A percentile compares a stretch with the other conserved stretches of the same genome.
These are phyloP conservation scores for Rhinichthys osculus DNA, from an alignment of 2,797 vertebrate species.

Conservation along the genomic window DNA sequence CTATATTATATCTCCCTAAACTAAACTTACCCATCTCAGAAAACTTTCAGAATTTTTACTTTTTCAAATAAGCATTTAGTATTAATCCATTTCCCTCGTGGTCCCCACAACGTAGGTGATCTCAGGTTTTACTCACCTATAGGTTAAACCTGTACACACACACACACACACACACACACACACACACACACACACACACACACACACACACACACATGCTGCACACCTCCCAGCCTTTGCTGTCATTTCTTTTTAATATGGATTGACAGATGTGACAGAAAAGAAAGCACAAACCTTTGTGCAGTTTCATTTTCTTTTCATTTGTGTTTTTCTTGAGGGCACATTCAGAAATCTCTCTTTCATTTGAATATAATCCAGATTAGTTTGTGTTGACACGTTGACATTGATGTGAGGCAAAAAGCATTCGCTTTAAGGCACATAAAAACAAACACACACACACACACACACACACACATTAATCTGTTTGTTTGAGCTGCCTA, in stretches of 20 bases:
- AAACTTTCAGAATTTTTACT: no score
- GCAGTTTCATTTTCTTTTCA: constrained; percentile 14
- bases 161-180: not conserved
- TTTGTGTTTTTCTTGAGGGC: not conserved
- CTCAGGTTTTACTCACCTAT: no score
- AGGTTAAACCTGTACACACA: no score
- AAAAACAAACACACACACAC: not conserved
- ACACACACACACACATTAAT: not conserved
- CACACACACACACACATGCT: not conserved
- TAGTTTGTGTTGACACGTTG: constrained; percentile 5
- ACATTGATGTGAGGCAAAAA: not conserved
- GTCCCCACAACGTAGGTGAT: not conserved
- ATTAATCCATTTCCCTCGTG: no score
- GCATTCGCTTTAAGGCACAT: not conserved
- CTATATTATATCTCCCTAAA: no score
- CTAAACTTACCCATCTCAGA: no score
- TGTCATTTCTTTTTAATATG: not conserved
- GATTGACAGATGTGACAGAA: constrained; percentile 11
- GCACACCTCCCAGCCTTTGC: not conserved
- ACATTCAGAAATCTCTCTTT: not conserved
- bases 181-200: not conserved
- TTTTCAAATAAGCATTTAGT: no score
- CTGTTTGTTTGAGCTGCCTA: not conserved
- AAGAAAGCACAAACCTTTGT: constrained; percentile 6
- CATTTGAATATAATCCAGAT: constrained; percentile 28